A percentile compares a stretch with the other conserved stretches of the same genome.
These are phyloP conservation scores for Sisyra terminalis DNA, from an alignment of 2,888 invertebrate genomes.

Conservation along the genomic window DNA sequence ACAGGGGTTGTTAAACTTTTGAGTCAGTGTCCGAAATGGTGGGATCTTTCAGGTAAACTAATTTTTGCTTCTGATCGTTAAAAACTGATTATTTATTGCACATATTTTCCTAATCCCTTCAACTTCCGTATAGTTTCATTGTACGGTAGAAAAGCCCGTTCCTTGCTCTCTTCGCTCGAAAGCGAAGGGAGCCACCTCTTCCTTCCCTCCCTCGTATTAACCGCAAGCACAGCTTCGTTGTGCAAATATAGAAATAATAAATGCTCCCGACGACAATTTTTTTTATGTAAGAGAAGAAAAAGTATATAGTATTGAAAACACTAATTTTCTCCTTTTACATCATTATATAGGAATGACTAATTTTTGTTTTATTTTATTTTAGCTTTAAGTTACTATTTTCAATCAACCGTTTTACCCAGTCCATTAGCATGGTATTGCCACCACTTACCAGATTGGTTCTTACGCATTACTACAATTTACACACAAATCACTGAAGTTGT, in stretches of 20 bases:
- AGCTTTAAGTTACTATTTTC: slow-evolving; percentile 51
- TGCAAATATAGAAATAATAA: no score
- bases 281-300: neutral
- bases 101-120: no score
- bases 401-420: slow-evolving; percentile 58
- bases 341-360: neutral
- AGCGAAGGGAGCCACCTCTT: no score
- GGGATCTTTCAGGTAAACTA: slow-evolving; percentile 49
- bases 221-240: no score
- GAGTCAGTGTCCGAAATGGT: slow-evolving; percentile 59
- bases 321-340: neutral
- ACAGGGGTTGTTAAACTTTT: slow-evolving; percentile 54
- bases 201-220: no score
- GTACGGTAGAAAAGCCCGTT: no score
- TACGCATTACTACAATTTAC: slow-evolving; percentile 39
- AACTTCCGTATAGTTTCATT: no score
- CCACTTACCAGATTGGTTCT: slow-evolving; percentile 49
- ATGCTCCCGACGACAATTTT: neutral
- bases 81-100: neutral
- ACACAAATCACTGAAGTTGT: slow-evolving; percentile 46
- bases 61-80: slow-evolving; percentile 4
- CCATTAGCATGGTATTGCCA: slow-evolving; percentile 56
- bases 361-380: slow-evolving; percentile 15
- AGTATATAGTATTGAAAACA: neutral
- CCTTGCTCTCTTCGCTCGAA: no score